phyloP scores from a whole-genome alignment of 2,113 vertebrate genomes.

The Xyrauchen texanus region DNA sequence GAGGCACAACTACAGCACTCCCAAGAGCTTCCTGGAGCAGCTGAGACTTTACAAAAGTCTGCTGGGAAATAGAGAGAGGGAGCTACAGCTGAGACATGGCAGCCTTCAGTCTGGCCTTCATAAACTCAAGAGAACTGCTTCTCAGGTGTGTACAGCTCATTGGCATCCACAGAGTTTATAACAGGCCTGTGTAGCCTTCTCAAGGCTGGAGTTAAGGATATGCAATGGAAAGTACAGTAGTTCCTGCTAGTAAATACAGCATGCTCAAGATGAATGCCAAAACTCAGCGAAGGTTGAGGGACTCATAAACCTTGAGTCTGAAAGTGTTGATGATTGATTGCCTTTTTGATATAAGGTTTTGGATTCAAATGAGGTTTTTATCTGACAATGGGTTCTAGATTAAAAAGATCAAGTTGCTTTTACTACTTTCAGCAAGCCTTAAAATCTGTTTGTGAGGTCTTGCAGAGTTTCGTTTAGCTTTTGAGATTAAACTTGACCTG shows the following conservation, averaged over 20 bases:
- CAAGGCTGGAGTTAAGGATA: neutral
- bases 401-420: conserved; percentile 24
- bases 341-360: conserved; percentile 32
- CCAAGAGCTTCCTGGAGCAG: conserved; percentile 84
- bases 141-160: conserved; percentile 72
- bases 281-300: conserved; percentile 19
- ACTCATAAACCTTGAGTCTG: conserved; percentile 34
- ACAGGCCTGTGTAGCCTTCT: neutral
- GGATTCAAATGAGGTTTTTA: conserved; percentile 34
- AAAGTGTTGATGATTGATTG: conserved; percentile 33
- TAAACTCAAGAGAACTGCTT: conserved; percentile 78
- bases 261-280: neutral
- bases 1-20: conserved; percentile 79
- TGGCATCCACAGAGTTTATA: neutral
- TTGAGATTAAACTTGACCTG: too few relatives aligned
- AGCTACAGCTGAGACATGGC: conserved; percentile 71
- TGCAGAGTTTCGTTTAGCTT: neutral
- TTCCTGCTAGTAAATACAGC: conserved; percentile 22
- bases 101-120: conserved; percentile 75
- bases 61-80: conserved; percentile 73
- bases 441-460: neutral
- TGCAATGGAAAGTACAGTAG: neutral
- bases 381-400: conserved; percentile 14
- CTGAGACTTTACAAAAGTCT: conserved; percentile 79
- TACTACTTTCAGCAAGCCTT: neutral